Evolutionary conservation across 2,888 invertebrate species (phyloP).

Genomic region (Cepaea hortensis): DNA sequence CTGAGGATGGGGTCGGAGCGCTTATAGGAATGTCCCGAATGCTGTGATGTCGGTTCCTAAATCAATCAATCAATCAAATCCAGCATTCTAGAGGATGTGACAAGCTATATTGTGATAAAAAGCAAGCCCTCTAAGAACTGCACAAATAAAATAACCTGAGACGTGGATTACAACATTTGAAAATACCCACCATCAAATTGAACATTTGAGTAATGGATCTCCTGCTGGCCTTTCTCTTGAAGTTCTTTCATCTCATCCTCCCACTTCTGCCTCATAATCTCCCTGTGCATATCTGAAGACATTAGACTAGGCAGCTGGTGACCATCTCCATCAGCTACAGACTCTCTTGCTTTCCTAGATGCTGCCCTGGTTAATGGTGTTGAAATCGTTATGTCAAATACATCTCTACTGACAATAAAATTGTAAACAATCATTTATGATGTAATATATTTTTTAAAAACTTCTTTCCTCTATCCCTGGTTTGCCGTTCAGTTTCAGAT

Average conservation of each 20-base stretch:
- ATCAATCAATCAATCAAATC: no score
- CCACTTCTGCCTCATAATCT: slow-evolving; percentile 85
- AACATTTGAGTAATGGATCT: slow-evolving; percentile 93
- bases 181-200: slow-evolving; percentile 85
- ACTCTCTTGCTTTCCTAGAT: background rate
- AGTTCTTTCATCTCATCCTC: slow-evolving; percentile 84
- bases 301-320: slow-evolving; percentile 67
- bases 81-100: no score
- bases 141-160: no score
- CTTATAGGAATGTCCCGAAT: no score
- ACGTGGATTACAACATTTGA: no score
- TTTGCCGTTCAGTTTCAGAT: no score
- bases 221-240: slow-evolving; percentile 78
- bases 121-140: no score
- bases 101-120: no score
- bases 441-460: background rate
- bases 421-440: background rate
- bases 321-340: background rate
- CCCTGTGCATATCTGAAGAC: slow-evolving; percentile 81
- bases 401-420: background rate
- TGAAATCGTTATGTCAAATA: background rate
- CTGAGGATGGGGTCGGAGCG: no score
- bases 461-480: no score
- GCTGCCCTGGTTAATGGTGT: background rate
- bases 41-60: no score